phyloP scores from a whole-genome alignment of 2,113 vertebrate species.

The Vombatus ursinus region DNA sequence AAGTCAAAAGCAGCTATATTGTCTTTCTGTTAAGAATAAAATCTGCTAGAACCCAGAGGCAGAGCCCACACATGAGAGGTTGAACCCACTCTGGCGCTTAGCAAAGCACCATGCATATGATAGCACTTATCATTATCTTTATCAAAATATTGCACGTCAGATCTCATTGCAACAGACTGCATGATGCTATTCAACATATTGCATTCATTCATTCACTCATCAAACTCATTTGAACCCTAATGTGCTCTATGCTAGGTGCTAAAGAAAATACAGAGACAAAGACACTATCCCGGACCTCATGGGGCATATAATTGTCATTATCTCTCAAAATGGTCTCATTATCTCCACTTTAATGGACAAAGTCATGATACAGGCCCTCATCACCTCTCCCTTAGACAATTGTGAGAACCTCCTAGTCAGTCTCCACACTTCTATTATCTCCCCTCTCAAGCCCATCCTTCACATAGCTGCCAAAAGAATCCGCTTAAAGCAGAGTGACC shows the following conservation, averaged over 20 bases:
- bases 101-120: background rate
- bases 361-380: background rate
- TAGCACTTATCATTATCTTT: constrained; percentile 29
- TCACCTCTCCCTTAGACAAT: background rate
- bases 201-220: background rate
- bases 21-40: constrained; percentile 46
- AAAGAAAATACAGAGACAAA: background rate
- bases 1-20: background rate
- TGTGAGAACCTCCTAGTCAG: background rate
- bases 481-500: background rate
- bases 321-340: background rate
- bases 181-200: background rate
- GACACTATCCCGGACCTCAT: background rate
- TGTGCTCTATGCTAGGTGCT: background rate
- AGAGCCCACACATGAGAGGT: constrained; percentile 7
- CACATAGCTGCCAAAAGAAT: background rate
- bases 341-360: background rate
- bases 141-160: constrained; percentile 17
- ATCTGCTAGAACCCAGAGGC: background rate
- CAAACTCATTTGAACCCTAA: background rate
- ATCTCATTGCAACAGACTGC: background rate
- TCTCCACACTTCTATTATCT: background rate
- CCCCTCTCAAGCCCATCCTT: background rate
- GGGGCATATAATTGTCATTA: background rate
- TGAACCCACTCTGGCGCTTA: background rate